Evolutionary conservation across 2,113 vertebrate species (phyloP).

Genomic region (Peromyscus polionotus): DNA sequence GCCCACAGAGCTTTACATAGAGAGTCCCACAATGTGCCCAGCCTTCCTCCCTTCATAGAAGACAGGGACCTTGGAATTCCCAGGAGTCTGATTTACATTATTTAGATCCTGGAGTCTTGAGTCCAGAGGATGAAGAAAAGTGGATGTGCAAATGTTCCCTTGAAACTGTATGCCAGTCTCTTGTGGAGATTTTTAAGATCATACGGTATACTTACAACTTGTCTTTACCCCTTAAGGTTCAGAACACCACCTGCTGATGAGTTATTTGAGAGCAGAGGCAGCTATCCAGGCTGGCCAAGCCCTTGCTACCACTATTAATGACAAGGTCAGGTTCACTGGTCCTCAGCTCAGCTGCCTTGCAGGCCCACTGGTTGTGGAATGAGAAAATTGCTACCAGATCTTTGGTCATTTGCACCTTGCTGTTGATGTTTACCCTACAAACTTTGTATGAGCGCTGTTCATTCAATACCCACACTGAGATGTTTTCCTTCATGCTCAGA

Average conservation of each 20-base stretch:
- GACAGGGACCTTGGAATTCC: background rate
- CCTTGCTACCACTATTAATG: background rate
- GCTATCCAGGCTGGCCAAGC: background rate
- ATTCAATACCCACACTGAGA: background rate
- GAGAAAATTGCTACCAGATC: background rate
- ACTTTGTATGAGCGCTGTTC: background rate
- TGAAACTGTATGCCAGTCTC: background rate
- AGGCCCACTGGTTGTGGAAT: background rate
- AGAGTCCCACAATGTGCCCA: background rate
- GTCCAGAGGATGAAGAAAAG: background rate
- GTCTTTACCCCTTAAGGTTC: background rate
- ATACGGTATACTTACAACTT: background rate
- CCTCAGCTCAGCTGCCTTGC: background rate
- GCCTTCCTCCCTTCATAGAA: background rate
- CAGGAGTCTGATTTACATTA: background rate
- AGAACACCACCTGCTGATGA: background rate
- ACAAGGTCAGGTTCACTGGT: background rate
- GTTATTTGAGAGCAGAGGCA: background rate
- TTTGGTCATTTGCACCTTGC: background rate
- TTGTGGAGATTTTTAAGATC: background rate
- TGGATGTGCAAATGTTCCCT: background rate
- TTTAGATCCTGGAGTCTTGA: background rate
- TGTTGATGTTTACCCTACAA: background rate
- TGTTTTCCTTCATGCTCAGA: background rate
- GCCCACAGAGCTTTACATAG: background rate